Evolutionary conservation across 1,140 invertebrate species (phyloP).

Genomic region (Macrosteles quadrilineatus): DNA sequence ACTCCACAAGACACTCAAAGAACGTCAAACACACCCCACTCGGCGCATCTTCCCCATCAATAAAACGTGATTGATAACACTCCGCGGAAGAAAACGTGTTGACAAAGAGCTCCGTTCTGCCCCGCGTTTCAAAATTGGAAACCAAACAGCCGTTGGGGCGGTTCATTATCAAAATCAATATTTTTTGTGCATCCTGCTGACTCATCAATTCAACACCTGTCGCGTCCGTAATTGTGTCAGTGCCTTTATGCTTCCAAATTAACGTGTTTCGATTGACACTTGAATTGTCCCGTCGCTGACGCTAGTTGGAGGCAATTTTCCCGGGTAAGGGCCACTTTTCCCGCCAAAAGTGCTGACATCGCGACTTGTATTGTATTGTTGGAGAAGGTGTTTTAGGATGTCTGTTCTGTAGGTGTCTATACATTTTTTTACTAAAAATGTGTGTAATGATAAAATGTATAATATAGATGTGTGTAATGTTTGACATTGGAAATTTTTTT

Average conservation of each 20-base stretch:
- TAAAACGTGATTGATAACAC: too few species aligned
- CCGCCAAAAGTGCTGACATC: too few species aligned
- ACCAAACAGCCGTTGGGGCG: slow-evolving; percentile 13
- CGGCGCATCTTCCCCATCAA: too few species aligned
- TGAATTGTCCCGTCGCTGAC: background rate
- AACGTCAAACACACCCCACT: too few species aligned
- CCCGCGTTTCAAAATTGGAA: background rate
- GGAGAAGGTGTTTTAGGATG: too few species aligned
- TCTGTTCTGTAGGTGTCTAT: too few species aligned
- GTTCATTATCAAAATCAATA: slow-evolving; percentile 17
- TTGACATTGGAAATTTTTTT: too few species aligned
- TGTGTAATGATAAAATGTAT: too few species aligned
- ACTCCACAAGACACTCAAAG: too few species aligned
- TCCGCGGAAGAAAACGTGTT: background rate
- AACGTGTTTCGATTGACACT: slow-evolving; percentile 14
- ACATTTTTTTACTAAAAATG: too few species aligned
- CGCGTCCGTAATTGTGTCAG: background rate
- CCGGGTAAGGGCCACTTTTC: slow-evolving; percentile 4
- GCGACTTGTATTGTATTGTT: too few species aligned
- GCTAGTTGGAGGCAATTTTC: background rate
- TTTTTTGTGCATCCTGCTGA: background rate
- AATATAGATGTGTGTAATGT: too few species aligned
- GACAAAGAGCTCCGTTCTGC: background rate
- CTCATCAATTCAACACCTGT: background rate
- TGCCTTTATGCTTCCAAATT: slow-evolving; percentile 3